Evolutionary conservation across 2,797 vertebrate species (phyloP), one percentile per base, ranked within the genome.

Genomic region (Crypturellus tataupa): DNA sequence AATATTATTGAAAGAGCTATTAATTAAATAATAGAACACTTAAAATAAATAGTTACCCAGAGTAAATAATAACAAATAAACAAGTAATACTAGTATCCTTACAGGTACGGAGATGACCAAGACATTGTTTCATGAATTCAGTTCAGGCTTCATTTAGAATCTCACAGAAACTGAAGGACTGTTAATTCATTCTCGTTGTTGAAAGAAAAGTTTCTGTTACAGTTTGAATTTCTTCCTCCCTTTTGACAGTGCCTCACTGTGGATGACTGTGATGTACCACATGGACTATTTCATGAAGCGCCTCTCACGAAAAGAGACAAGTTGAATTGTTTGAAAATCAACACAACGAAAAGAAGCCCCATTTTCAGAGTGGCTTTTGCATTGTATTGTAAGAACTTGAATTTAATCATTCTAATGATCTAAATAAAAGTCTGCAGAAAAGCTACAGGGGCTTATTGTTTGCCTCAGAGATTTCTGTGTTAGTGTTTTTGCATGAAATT

Each of bases 131-230:
- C 85, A 47, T 65, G 7, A 83, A 73, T 76, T 94, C 71, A 89
- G 72, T 67, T 94, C 82, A 89, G 78, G 62, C 81, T 78, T 70
- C 49, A 1, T 49, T 49, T 84, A 80, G 83, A 89, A 93, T 85
- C 49, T 88, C 67, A 91, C 27, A 56, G 81, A 89, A 95, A 92
- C 35, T 77, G 65, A 96, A 94, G 92, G 46, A 85, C 60, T 39
- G 39, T 53, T 86, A 87, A 44, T 64, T 93, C 33, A 85, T 65
- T 90, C 79, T 85, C 75, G 40, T 86, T 3, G 4, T 20, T 88
- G 81, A 80, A 78, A 85, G 37, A 77, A 82, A 89, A 58, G 27
- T 53, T 88, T 62, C 58, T 64, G 24, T 73, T 82, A 80, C 39
- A 89, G 39, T 64, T 63, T 79, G 49, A 88, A 85, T 60, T 81